Evolutionary conservation across 2,797 vertebrate species (phyloP), one percentile per base, ranked within the genome.

Genomic region (Aulostomus chinensis): DNA sequence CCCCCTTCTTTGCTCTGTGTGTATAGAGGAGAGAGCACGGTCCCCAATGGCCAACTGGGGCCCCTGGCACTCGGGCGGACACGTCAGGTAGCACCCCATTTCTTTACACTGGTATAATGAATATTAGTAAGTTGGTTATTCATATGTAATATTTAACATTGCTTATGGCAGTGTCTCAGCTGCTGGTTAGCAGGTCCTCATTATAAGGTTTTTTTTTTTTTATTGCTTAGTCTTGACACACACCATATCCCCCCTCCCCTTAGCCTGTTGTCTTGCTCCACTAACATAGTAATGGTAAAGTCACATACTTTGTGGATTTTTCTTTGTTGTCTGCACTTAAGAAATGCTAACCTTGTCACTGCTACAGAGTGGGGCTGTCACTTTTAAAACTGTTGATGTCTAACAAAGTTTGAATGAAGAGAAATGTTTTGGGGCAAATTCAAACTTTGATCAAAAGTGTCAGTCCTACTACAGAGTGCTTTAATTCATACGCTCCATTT

Each of bases 341-440:
- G 86, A 91, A 88, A 80, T 96, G 94, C 92, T 96, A 97, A 96
- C 95, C 91, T 93, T 91, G 91, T 91, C 88, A 82, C 56, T 46
- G 47, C 55, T 49, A 21, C 36, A 47, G 33, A 36, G 37, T 18
- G 35, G n/a, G n/a, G n/a, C n/a, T n/a, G n/a, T n/a, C n/a, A n/a
- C n/a, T n/a, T n/a, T n/a, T n/a, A n/a, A n/a, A n/a, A n/a, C n/a
- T n/a, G n/a, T n/a, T n/a, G n/a, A n/a, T n/a, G n/a, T n/a, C n/a
- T n/a, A n/a, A n/a, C n/a, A n/a, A n/a, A n/a, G n/a, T n/a, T n/a
- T n/a, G n/a, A n/a, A n/a, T n/a, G n/a, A n/a, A n/a, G n/a, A n/a
- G n/a, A n/a, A n/a, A n/a, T n/a, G n/a, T n/a, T n/a, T n/a, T n/a
- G n/a, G n/a, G n/a, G n/a, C n/a, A n/a, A n/a, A n/a, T n/a, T n/a